Conservation (phyloP, 1,140 invertebrate genomes). For the Pseudobourletiella spinata region DNA sequence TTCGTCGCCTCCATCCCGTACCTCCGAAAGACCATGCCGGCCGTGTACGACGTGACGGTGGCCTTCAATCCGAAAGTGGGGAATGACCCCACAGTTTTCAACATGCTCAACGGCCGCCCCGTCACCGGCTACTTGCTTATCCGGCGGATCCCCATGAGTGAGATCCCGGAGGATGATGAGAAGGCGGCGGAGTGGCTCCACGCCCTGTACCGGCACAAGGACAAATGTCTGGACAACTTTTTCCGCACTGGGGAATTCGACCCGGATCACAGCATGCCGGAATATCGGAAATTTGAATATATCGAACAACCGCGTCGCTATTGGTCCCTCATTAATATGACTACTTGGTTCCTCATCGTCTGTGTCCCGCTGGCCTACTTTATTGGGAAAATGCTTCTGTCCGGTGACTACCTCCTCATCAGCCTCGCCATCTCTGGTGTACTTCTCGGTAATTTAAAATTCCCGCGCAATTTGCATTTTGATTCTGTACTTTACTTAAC, state of each 20-base stretch:
- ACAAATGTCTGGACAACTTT: constrained; percentile 71
- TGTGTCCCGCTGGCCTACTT: constrained; percentile 62
- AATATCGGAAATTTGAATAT: constrained; percentile 42
- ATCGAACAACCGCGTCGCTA: constrained; percentile 50
- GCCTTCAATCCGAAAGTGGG: constrained; percentile 59
- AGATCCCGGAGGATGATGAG: constrained; percentile 69
- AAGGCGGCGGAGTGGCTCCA: constrained; percentile 71
- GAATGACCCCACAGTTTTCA: constrained; percentile 60
- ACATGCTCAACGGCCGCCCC: constrained; percentile 65
- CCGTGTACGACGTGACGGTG: constrained; percentile 77
- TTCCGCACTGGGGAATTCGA: constrained; percentile 66
- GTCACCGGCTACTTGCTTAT: constrained; percentile 68
- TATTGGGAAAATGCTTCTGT: constrained; percentile 55
- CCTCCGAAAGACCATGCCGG: constrained; percentile 55
- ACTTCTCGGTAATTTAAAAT: constrained; percentile 62
- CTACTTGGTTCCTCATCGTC: constrained; percentile 59
- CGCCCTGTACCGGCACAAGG: constrained; percentile 69
- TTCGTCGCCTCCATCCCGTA: constrained; percentile 67
- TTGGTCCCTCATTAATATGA: constrained; percentile 60
- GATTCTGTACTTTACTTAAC: background rate
- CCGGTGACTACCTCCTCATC: constrained; percentile 62
- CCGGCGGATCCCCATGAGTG: constrained; percentile 67
- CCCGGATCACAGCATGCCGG: constrained; percentile 61
- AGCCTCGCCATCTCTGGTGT: constrained; percentile 57
- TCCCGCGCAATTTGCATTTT: constrained; percentile 9